Percentiles rank a stretch among this genome's conserved stretches.
Evolutionary conservation across 30 jellyfish, hydroid and myxozoan species (phyloP).

Genomic region (Catostylus mosaicus): DNA sequence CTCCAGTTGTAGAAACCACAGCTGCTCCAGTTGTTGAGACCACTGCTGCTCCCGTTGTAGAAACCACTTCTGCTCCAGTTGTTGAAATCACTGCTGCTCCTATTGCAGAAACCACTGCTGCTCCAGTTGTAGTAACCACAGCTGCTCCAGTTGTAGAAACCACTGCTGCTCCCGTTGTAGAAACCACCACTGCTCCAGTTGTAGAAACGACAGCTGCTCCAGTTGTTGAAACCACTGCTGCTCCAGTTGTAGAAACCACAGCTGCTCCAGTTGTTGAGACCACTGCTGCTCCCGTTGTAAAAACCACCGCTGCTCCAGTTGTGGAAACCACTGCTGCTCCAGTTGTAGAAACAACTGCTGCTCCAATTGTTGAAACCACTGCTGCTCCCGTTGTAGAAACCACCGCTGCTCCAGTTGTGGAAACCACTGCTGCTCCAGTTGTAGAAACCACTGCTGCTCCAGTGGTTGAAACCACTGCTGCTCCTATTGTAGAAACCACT

Average conservation of each 20-base stretch:
- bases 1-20: conserved; percentile 45
- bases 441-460: conserved; percentile 1
- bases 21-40: conserved; percentile 51
- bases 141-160: conserved; percentile 24
- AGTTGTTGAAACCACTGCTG: background rate
- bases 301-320: conserved; percentile 6
- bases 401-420: conserved; percentile 11
- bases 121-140: conserved; percentile 33
- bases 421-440: conserved; percentile 11
- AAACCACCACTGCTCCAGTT: conserved; percentile 38
- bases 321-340: conserved; percentile 63
- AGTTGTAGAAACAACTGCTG: conserved; percentile 18
- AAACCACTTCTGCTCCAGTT: conserved; percentile 23
- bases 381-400: background rate
- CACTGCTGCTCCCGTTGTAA: conserved; percentile 25
- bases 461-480: conserved; percentile 37
- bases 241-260: background rate
- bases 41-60: conserved; percentile 58
- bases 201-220: conserved; percentile 44
- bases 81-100: background rate
- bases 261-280: conserved; percentile 25
- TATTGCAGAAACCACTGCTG: conserved; percentile 7
- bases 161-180: conserved; percentile 10
- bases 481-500: conserved; percentile 10
- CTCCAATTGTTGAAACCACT: conserved; percentile 3